phyloP scores from a whole-genome alignment of 2,797 vertebrate genomes.

The Pterois miles region DNA sequence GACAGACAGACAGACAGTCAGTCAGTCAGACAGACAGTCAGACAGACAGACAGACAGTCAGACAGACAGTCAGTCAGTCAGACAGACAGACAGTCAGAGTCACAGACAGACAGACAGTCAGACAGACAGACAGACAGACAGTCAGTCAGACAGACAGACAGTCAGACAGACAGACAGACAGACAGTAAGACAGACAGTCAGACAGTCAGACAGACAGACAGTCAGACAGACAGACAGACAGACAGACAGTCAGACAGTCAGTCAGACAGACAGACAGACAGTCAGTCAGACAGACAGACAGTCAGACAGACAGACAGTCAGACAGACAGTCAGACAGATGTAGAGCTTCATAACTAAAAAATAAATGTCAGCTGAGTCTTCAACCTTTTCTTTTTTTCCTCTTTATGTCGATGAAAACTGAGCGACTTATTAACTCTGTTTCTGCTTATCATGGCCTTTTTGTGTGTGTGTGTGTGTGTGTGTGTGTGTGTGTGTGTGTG shows the following conservation, averaged over 20 bases:
- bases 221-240: too few species aligned
- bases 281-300: neutral
- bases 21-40: too few species aligned
- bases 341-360: conserved; percentile 40
- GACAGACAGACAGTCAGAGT: neutral
- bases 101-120: neutral
- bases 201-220: too few species aligned
- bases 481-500: neutral
- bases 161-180: too few species aligned
- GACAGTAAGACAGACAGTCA: too few species aligned
- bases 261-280: too few species aligned
- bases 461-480: conserved; percentile 38
- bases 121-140: too few species aligned
- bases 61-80: neutral
- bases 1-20: too few species aligned
- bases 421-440: conserved; percentile 72
- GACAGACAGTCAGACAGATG: neutral
- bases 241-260: too few species aligned
- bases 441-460: conserved; percentile 78
- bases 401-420: conserved; percentile 65
- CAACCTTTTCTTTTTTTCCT: conserved; percentile 73
- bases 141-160: too few species aligned
- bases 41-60: neutral
- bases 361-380: conserved; percentile 64
- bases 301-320: too few species aligned